These are phyloP conservation scores for Cossypha polioptera DNA, from an alignment of 2,797 vertebrate species.

Conservation along the genomic window DNA sequence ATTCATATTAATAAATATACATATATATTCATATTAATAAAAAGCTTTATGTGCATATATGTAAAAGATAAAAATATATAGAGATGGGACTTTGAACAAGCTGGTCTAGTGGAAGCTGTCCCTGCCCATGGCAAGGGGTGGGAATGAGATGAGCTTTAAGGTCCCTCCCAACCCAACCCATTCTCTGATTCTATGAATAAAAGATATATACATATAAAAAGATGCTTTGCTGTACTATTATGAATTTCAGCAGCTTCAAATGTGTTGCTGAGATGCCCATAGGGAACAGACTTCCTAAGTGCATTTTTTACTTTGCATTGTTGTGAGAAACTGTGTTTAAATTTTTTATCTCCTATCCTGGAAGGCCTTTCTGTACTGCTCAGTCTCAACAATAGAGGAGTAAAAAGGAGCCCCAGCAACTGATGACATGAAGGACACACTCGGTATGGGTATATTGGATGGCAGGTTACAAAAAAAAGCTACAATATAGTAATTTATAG, in stretches of 20 bases:
- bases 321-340: neutral
- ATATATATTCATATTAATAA: neutral
- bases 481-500: neutral
- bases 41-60: neutral
- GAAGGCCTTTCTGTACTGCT: neutral
- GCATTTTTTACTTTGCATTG: neutral
- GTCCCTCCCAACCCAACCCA: neutral
- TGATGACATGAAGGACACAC: neutral
- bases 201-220: neutral
- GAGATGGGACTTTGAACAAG: neutral
- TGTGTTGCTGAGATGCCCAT: neutral
- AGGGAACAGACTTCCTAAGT: neutral
- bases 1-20: neutral
- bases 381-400: neutral
- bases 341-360: neutral
- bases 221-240: neutral
- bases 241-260: neutral
- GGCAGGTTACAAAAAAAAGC: neutral
- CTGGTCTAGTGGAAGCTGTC: neutral
- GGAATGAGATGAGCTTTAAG: neutral
- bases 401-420: neutral
- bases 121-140: neutral
- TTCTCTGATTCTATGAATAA: neutral
- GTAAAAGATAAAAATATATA: no score
- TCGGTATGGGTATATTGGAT: neutral